These are phyloP conservation scores for Drosophila differens DNA, from an alignment of 2,888 invertebrate species.

Conservation along the genomic window DNA sequence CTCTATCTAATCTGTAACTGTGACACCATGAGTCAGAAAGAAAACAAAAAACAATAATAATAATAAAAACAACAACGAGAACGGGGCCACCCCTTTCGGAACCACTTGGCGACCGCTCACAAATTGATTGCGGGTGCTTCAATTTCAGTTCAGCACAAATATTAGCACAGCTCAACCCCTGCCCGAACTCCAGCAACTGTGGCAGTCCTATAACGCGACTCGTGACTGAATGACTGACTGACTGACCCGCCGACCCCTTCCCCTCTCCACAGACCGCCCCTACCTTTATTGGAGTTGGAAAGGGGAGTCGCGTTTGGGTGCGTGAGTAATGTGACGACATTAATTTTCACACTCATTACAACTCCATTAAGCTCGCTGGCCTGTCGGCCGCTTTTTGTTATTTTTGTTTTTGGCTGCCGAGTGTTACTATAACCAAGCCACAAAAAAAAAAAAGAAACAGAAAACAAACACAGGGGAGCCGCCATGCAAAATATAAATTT, in stretches of 20 bases:
- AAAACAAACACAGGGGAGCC: not conserved
- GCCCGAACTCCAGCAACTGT: not conserved
- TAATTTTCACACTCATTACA: slow-evolving; percentile 82
- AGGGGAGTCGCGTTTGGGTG: slow-evolving; percentile 54
- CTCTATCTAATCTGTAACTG: slow-evolving; percentile 41
- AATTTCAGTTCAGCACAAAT: slow-evolving; percentile 60
- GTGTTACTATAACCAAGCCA: slow-evolving; percentile 6
- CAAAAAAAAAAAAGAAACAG: not conserved
- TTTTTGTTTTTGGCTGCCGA: slow-evolving; percentile 23
- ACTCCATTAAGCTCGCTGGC: slow-evolving; percentile 69
- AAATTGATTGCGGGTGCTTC: slow-evolving; percentile 58
- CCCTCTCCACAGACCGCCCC: not conserved
- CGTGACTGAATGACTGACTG: slow-evolving; percentile 3
- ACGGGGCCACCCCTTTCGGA: slow-evolving; percentile 21
- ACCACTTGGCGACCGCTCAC: slow-evolving; percentile 27
- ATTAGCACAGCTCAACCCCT: slow-evolving; percentile 50
- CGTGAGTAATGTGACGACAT: slow-evolving; percentile 82
- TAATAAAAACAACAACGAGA: not conserved
- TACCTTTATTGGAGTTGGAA: not conserved
- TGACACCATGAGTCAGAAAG: slow-evolving; percentile 40
- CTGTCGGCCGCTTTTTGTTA: slow-evolving; percentile 41
- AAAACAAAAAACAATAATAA: slow-evolving; percentile 15
- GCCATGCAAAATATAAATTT: slow-evolving; percentile 47
- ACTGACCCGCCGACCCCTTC: not conserved
- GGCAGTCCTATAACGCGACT: slow-evolving; percentile 18